Evolutionary conservation across 2,113 vertebrate genomes (phyloP), one percentile per base, ranked within the genome.

Genomic region (Myotis lucifugus): DNA sequence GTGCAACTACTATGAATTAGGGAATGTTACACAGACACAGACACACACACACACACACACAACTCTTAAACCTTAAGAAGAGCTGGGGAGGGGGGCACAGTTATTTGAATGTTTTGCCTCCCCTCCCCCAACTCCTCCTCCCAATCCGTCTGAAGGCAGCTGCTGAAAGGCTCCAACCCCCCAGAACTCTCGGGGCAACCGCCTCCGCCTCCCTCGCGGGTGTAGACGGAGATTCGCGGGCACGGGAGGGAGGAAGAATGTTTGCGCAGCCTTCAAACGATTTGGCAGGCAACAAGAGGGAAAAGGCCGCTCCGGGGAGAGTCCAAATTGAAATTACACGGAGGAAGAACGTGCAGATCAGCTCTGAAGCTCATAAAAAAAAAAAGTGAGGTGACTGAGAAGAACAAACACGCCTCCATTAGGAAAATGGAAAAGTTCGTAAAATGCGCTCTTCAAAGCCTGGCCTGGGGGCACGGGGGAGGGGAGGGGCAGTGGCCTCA

Each of bases 241-340:
- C 78, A 84, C 67, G 0, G 52, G 48, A 86, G 76, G 77, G 74
- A 87, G 88, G 73, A 81, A 88, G 77, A 95, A 93, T 93, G 95
- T 96, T 95, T 82, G 89, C 42, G 34, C 86, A 92, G 91, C 95
- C 97, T 97, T 96, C 97, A 94, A 96, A 93, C n/a, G 77, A 96
- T 69, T 95, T 96, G 97, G 91, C 97, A 96, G 89, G 86, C 91
- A 54, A 88, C 88, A 82, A 95, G 96, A 96, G 96, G 83, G 76
- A 61, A 95, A 92, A 88, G 93, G 96, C 97, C 82, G 93, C 97
- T 93, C 74, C 9, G 17, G 85, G 88, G 93, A 95, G 91, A 88
- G 93, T 77, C 86, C 93, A 93, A 27, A 86, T 83, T 85, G 89
- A 94, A 97, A 96, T 96, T 88, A 96, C 96, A 93, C 50, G 90